Percentiles rank a stretch among this genome's conserved stretches.
These are phyloP conservation scores for Bombyx huttoni DNA, from an alignment of 2,888 invertebrate genomes.

Conservation along the genomic window DNA sequence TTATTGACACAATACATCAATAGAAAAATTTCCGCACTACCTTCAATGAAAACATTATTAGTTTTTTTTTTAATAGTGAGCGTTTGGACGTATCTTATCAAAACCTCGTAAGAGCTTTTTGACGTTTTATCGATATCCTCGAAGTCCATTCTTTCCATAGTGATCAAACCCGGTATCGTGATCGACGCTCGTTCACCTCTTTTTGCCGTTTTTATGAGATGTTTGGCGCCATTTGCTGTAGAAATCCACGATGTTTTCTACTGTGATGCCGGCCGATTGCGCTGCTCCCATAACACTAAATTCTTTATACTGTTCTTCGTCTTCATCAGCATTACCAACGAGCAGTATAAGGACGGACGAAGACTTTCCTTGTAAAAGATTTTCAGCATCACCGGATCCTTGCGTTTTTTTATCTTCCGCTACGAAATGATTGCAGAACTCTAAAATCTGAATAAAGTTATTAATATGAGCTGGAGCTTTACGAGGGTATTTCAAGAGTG, in stretches of 20 bases:
- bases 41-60: neutral
- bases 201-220: conserved; percentile 58
- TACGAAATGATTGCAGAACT: conserved; percentile 85
- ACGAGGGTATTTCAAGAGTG: conserved; percentile 60
- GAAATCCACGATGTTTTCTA: conserved; percentile 87
- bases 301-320: conserved; percentile 71
- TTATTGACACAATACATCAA: neutral
- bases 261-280: conserved; percentile 83
- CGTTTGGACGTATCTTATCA: conserved; percentile 4
- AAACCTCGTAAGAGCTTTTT: conserved; percentile 2
- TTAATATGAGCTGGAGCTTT: conserved; percentile 66
- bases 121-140: conserved; percentile 19
- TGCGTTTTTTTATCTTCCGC: conserved; percentile 43
- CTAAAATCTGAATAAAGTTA: conserved; percentile 85
- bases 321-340: conserved; percentile 71
- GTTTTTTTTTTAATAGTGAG: neutral
- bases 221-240: conserved; percentile 88
- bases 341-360: conserved; percentile 81
- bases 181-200: conserved; percentile 45
- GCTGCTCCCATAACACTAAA: conserved; percentile 85
- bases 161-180: conserved; percentile 33
- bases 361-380: conserved; percentile 39
- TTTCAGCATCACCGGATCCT: conserved; percentile 47
- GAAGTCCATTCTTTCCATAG: conserved; percentile 26
- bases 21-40: neutral